Conservation (phyloP, 2,113 vertebrate species). For the Castor canadensis region DNA sequence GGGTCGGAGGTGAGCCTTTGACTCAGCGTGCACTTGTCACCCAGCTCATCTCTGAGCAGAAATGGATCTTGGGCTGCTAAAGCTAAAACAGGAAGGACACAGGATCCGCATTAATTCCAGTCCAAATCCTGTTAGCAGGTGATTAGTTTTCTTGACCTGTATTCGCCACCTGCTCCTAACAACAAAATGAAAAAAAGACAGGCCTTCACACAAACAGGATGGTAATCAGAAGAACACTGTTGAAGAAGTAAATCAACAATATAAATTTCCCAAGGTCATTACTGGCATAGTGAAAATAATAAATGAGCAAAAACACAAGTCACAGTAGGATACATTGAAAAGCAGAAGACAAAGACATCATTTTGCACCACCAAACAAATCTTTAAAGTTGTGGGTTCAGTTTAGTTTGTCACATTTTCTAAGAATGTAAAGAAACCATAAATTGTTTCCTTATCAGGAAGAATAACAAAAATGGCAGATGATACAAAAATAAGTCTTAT, state of each 20-base stretch:
- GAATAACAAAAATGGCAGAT: neutral
- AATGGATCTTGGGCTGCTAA: neutral
- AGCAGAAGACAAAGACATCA: neutral
- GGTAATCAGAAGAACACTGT: neutral
- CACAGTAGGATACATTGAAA: neutral
- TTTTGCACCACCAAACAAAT: neutral
- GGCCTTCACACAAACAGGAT: neutral
- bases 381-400: neutral
- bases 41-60: neutral
- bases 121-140: constrained; percentile 48
- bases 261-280: neutral
- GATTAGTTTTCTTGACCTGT: constrained; percentile 39
- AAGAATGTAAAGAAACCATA: neutral
- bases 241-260: neutral
- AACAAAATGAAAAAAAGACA: neutral
- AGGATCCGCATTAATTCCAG: neutral
- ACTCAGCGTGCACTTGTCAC: neutral
- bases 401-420: neutral
- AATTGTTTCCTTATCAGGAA: neutral
- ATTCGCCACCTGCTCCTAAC: neutral
- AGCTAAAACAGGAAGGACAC: constrained; percentile 9
- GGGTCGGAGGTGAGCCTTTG: neutral
- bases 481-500: neutral
- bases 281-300: neutral
- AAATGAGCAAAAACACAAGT: neutral